Conservation (phyloP, 2,797 vertebrate species). For the Pelobates cultripes region DNA sequence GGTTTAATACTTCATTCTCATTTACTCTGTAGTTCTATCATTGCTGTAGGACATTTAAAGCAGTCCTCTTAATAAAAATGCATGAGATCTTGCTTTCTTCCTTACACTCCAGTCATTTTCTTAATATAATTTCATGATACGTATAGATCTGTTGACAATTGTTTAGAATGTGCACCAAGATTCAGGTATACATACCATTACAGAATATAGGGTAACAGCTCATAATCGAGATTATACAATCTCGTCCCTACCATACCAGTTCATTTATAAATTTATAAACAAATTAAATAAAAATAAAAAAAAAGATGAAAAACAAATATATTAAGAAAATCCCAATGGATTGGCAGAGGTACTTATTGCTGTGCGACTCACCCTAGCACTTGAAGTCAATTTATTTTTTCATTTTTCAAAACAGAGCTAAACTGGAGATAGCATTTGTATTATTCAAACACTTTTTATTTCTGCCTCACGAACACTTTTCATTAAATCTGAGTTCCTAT, state of each 20-base stretch:
- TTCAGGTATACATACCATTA: not conserved
- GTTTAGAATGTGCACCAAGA: not conserved
- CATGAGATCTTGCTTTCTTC: conserved; percentile 18
- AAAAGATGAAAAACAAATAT: no score
- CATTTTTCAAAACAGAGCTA: not conserved
- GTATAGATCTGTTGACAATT: not conserved
- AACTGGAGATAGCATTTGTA: not conserved
- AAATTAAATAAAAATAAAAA: no score
- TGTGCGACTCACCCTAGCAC: not conserved
- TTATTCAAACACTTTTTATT: not conserved
- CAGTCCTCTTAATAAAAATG: conserved; percentile 32
- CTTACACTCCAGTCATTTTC: not conserved
- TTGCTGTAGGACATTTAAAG: conserved; percentile 35
- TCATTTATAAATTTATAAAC: no score
- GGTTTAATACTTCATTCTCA: conserved; percentile 39
- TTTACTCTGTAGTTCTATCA: conserved; percentile 41
- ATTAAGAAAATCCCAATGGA: no score
- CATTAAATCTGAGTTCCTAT: not conserved
- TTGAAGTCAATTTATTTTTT: no score
- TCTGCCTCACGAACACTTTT: not conserved
- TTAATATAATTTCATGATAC: not conserved
- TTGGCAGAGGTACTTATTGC: not conserved
- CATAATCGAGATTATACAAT: no score
- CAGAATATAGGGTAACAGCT: no score
- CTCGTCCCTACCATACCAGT: no score